Conservation (phyloP, 2,113 vertebrate species). For the Zapornia atra region DNA sequence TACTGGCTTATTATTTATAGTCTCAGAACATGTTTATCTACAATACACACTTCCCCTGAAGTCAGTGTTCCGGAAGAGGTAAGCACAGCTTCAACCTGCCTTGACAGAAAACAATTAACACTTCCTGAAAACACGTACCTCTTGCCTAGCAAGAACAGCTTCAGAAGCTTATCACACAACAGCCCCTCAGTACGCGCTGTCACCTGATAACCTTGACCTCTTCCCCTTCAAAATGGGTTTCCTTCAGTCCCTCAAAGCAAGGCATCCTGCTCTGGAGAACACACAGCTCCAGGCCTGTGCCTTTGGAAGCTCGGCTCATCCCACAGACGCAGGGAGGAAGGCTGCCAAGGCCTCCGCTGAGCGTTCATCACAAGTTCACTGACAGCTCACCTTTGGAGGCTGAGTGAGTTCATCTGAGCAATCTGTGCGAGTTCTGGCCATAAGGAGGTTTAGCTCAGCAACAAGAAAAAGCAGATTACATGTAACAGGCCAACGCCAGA, state of each 20-base stretch:
- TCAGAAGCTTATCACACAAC: accelerated
- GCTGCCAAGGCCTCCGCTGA: constrained; percentile 10
- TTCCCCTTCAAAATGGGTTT: background rate
- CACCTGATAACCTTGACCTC: accelerated
- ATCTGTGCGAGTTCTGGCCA: background rate
- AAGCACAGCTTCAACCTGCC: background rate
- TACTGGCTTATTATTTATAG: background rate
- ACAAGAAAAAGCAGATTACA: background rate
- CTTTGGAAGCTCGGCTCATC: background rate
- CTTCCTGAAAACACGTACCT: background rate
- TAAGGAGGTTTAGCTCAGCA: background rate
- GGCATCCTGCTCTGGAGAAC: background rate
- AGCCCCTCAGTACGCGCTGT: background rate
- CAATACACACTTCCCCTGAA: background rate
- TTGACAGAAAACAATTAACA: background rate
- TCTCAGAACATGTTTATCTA: background rate
- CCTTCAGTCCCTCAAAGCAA: background rate
- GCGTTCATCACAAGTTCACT: background rate
- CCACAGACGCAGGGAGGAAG: background rate
- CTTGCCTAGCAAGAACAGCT: background rate
- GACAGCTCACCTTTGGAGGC: background rate
- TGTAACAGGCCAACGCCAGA: background rate
- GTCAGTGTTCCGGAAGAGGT: background rate
- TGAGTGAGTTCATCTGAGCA: background rate
- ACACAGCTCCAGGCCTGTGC: background rate